A percentile compares a stretch with the other conserved stretches of the same genome.
phyloP scores from a whole-genome alignment of 2,888 invertebrate genomes.

The Hirudinaria manillensis region DNA sequence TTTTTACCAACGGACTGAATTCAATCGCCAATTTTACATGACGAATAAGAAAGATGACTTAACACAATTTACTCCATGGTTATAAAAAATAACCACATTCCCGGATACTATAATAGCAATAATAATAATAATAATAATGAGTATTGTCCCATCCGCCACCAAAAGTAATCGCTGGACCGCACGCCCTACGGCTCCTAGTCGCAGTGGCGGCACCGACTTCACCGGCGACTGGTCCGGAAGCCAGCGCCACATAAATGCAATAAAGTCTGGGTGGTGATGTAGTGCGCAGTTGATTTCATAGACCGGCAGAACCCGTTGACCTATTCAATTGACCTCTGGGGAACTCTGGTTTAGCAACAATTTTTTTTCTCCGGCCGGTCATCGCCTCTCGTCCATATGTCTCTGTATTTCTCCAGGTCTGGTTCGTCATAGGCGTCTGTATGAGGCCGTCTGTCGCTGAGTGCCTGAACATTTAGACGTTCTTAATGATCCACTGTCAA shows the following conservation, averaged over 20 bases:
- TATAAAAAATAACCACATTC: no score
- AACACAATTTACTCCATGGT: no score
- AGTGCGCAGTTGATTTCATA: conserved; percentile 14
- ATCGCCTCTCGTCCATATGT: neutral
- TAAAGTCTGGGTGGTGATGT: neutral
- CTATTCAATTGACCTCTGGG: conserved; percentile 9
- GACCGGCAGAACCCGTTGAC: conserved; percentile 4
- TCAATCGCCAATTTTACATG: no score
- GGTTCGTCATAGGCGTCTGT: neutral
- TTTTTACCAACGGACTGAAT: no score
- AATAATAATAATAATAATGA: no score
- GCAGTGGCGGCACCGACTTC: neutral
- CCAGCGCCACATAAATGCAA: neutral
- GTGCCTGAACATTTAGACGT: neutral
- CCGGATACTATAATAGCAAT: no score
- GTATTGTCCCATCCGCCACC: no score
- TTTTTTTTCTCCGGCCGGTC: neutral
- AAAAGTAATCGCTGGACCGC: neutral
- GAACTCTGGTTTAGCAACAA: conserved; percentile 12
- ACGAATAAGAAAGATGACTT: no score
- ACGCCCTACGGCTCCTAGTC: neutral
- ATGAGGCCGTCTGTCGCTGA: neutral
- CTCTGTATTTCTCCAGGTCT: neutral
- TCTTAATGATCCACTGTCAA: no score
- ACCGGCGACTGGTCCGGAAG: neutral